Evolutionary conservation across 2,888 invertebrate genomes (phyloP), one percentile per base, ranked within the genome.

Genomic region (Thera britannica): DNA sequence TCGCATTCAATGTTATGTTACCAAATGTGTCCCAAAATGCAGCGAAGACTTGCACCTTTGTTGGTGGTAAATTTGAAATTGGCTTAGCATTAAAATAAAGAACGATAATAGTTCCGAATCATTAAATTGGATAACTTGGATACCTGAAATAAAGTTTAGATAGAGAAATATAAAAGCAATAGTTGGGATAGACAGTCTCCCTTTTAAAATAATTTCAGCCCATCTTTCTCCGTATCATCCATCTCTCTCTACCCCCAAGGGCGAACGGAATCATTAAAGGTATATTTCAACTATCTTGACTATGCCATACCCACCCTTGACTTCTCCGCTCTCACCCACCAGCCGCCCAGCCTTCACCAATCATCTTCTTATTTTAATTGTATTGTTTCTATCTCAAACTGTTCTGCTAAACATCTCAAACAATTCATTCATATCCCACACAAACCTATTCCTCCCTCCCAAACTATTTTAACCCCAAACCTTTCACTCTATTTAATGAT

Each of bases 1-100:
- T 62, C 73, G 68, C 74, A 71, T 72, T 51, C 51, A 52, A 52
- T 52, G 34, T 1, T 51, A 46, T 46, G 44, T 46, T 52, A 51
- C 51, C 51, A 52, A 3, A 51, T 51, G 52, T 51, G 51, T 9
- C 44, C 9, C 44, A 46, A 9, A 46, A 46, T 46, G 44, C 9
- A 46, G 8, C 12, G 48, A 34, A 52, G 52, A 46, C 9, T 52
- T 52, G 52, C 52, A 52, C 52, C 34, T 52, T 52, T 34, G 52
- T 7, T 7, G 23, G 34, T 34, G 34, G 34, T 52, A 52, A 52
- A 52, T 9, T 52, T 52, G 23, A 52, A 3, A 34, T 52, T 52
- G 2, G 34, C 3, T 52, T 52, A 34, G 34, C 52, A 34, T 34
- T 34, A 34, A 8, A 7, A 9, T 52, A 52, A 46, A 46, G 2